phyloP scores from a whole-genome alignment of 64 coral and sea anemone species.

The Stichodactyla mertensii region DNA sequence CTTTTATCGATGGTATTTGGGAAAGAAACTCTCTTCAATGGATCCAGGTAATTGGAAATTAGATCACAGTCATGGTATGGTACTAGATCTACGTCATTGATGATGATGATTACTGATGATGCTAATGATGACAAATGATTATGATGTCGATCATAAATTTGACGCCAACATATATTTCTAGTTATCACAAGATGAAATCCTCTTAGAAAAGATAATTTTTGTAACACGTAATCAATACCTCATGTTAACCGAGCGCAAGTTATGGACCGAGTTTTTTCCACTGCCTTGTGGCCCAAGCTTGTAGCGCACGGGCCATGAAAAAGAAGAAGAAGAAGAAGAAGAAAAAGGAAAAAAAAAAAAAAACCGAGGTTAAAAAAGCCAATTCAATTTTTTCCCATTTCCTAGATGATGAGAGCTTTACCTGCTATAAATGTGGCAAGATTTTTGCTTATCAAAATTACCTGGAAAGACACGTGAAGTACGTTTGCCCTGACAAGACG shows the following conservation, averaged over 20 bases:
- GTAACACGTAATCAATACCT: too few species aligned
- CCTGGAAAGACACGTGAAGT: constrained; percentile 91
- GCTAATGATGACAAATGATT: background rate
- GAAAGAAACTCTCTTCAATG: constrained; percentile 46
- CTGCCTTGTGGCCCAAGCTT: too few species aligned
- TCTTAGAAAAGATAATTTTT: too few species aligned
- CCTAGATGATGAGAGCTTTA: constrained; percentile 90
- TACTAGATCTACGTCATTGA: background rate
- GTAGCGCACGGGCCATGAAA: too few species aligned
- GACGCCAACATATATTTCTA: too few species aligned
- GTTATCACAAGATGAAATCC: too few species aligned
- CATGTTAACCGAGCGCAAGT: too few species aligned
- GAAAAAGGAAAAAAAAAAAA: background rate
- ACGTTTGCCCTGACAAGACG: constrained; percentile 98
- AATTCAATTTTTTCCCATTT: background rate
- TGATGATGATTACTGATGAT: background rate
- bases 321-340: too few species aligned
- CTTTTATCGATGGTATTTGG: constrained; percentile 54
- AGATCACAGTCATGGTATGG: background rate
- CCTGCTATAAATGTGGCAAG: constrained; percentile 98
- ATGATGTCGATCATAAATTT: too few species aligned
- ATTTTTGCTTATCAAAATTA: constrained; percentile 99
- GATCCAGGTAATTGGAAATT: constrained; percentile 26
- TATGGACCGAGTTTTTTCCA: too few species aligned
- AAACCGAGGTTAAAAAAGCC: background rate